Evolutionary conservation across 2,113 vertebrate species (phyloP).

Genomic region (Poeciliopsis retropinna): DNA sequence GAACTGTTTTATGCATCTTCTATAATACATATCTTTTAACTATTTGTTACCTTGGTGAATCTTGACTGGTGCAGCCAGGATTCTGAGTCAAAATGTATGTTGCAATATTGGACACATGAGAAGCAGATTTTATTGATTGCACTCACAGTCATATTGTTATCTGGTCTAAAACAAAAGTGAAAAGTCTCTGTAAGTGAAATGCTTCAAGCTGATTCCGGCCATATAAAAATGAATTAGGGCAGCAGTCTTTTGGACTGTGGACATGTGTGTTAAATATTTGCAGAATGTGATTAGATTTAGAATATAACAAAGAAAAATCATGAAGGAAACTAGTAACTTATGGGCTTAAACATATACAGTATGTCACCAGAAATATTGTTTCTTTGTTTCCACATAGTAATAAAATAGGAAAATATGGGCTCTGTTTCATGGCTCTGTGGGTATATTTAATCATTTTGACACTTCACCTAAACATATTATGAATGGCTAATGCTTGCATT

Average conservation of each 20-base stretch:
- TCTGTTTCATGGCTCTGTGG: conserved; percentile 23
- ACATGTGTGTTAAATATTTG: neutral
- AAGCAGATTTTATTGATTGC: conserved; percentile 66
- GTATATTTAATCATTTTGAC: conserved; percentile 62
- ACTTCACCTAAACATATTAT: conserved; percentile 40
- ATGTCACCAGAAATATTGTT: conserved; percentile 19
- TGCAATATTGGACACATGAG: conserved; percentile 59
- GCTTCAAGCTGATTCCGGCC: too few relatives aligned
- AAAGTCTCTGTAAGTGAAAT: neutral
- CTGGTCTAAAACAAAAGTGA: conserved; percentile 30
- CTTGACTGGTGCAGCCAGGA: conserved; percentile 56
- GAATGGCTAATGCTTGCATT: conserved; percentile 65
- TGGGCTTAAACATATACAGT: conserved; percentile 5
- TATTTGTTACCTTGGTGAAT: conserved; percentile 54
- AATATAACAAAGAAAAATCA: conserved; percentile 2
- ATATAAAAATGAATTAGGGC: too few relatives aligned
- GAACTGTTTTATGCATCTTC: conserved; percentile 17
- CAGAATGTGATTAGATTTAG: neutral
- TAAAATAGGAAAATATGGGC: conserved; percentile 16
- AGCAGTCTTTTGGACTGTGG: neutral
- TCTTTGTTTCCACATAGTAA: conserved; percentile 23
- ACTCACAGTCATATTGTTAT: conserved; percentile 43
- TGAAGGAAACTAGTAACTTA: neutral
- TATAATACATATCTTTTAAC: conserved; percentile 44
- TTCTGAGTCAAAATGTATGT: conserved; percentile 25